Base-by-base conservation (phyloP, 1,140 invertebrate genomes). In the Drosophila sp. region DNA sequence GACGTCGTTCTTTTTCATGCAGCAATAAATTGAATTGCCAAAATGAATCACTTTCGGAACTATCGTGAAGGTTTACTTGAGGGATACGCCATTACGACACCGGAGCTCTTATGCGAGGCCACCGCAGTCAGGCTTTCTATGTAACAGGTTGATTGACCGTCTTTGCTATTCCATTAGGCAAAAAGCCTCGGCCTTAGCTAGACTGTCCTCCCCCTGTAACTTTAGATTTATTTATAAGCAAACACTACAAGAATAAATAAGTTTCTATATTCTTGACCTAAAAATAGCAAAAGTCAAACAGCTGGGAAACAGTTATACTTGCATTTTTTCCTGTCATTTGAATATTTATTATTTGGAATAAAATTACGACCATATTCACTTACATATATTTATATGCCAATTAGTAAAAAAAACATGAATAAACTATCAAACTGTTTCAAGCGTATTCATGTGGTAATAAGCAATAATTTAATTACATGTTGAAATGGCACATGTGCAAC, bases 391-490 rank as follows among this genome's bases (percentile, higher is more conserved):
- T 47, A 11, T 47, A 25, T 25, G 23, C 23, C 25, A 25, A 50
- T 27, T 27, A 17, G 7, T 27, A 38, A 38, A 38, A 11, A 10
- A 38, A 35, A 8, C 33, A 7, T 4, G 8, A 38, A 38, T 38
- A 11, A 38, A 38, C 35, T 10, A 38, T 38, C 11, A 38, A 10
- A 1, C 8, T 11, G 23, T 27, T 23, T 10, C 23, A 27, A 27
- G 44, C 25, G 44, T 75, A 68, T 61, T 75, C 64, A 47, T 57
- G 67, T 57, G 74, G 57, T 57, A 75, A 75, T 61, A 58, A 65
- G 40, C 5, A 75, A 68, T 75, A 27, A 64, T 75, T 75, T 68
- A 60, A 72, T 72, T 68, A 54, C 64, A 56, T 65, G 64, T 60
- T 67, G 72, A 47, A 3, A 29, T 17, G 17, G 17, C 17, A 67